phyloP scores from a whole-genome alignment of 1,140 invertebrate genomes.

The Zaprionus camerounensis region DNA sequence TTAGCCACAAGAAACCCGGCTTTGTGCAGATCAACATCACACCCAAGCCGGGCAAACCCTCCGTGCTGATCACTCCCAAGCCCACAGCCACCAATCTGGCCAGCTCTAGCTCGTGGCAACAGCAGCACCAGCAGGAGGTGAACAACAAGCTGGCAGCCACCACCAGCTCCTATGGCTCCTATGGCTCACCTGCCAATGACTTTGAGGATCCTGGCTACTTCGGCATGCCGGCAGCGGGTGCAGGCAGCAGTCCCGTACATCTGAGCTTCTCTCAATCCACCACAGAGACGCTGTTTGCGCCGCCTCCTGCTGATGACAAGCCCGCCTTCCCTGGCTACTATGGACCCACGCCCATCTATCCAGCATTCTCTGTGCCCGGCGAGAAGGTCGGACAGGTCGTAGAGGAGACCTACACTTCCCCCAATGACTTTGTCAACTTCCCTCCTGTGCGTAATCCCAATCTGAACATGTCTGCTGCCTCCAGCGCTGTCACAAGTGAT shows the following conservation, averaged over 20 bases:
- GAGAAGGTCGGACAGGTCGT: slow-evolving; percentile 78
- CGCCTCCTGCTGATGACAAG: slow-evolving; percentile 77
- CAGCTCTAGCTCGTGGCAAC: slow-evolving; percentile 33
- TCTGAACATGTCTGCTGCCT: slow-evolving; percentile 88
- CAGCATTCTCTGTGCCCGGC: slow-evolving; percentile 75
- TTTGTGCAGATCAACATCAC: slow-evolving; percentile 76
- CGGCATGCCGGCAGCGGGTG: slow-evolving; percentile 44
- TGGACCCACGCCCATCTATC: slow-evolving; percentile 78
- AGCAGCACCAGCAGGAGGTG: slow-evolving; percentile 1
- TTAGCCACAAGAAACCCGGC: slow-evolving; percentile 67
- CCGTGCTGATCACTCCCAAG: slow-evolving; percentile 87
- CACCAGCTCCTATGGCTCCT: slow-evolving; percentile 86
- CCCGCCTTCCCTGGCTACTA: slow-evolving; percentile 81
- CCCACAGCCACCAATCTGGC: slow-evolving; percentile 84
- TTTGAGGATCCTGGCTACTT: slow-evolving; percentile 83
- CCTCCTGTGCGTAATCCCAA: slow-evolving; percentile 93
- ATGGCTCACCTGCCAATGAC: slow-evolving; percentile 83
- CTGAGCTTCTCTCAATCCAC: slow-evolving; percentile 63
- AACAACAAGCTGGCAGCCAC: slow-evolving; percentile 44
- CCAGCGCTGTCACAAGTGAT: slow-evolving; percentile 86
- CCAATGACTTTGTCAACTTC: slow-evolving; percentile 91
- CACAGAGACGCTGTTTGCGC: slow-evolving; percentile 58
- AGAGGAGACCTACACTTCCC: slow-evolving; percentile 86
- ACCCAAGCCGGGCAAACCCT: slow-evolving; percentile 85
- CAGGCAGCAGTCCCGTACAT: slow-evolving; percentile 60